These are phyloP conservation scores for Alouatta caraya DNA, from an alignment of 2,797 vertebrate species.

Conservation along the genomic window DNA sequence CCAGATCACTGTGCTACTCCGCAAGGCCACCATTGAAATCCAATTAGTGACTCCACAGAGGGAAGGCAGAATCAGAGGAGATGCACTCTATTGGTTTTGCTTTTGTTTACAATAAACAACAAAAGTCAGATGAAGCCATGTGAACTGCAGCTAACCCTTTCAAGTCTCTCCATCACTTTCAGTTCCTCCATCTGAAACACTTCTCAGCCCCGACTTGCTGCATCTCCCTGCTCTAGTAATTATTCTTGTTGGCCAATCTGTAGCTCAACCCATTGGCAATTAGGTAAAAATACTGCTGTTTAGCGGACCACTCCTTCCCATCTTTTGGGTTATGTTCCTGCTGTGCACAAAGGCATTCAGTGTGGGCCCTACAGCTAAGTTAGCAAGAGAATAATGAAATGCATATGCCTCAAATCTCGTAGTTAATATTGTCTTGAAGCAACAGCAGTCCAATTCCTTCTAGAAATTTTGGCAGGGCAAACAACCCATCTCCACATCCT, in stretches of 20 bases:
- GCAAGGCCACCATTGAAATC: background rate
- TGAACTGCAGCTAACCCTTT: background rate
- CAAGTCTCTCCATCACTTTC: background rate
- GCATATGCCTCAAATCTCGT: background rate
- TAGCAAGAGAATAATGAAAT: background rate
- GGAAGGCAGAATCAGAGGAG: background rate
- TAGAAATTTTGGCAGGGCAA: background rate
- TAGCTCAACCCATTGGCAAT: background rate
- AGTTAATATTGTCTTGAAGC: background rate
- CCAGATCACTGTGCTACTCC: background rate
- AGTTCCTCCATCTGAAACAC: background rate
- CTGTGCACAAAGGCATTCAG: background rate
- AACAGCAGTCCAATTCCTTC: background rate
- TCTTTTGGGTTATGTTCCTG: background rate
- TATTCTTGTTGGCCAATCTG: background rate
- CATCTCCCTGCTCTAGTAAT: background rate
- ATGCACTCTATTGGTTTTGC: background rate
- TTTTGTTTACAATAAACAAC: background rate
- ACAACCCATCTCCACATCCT: background rate
- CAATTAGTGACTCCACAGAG: background rate
- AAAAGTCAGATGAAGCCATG: background rate
- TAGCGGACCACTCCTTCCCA: background rate
- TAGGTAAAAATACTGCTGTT: background rate
- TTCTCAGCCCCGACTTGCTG: background rate
- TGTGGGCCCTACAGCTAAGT: background rate